A percentile compares a stretch with the other conserved stretches of the same genome.
Evolutionary conservation across 2,113 vertebrate genomes (phyloP).

Genomic region (Paradisaea rubra): DNA sequence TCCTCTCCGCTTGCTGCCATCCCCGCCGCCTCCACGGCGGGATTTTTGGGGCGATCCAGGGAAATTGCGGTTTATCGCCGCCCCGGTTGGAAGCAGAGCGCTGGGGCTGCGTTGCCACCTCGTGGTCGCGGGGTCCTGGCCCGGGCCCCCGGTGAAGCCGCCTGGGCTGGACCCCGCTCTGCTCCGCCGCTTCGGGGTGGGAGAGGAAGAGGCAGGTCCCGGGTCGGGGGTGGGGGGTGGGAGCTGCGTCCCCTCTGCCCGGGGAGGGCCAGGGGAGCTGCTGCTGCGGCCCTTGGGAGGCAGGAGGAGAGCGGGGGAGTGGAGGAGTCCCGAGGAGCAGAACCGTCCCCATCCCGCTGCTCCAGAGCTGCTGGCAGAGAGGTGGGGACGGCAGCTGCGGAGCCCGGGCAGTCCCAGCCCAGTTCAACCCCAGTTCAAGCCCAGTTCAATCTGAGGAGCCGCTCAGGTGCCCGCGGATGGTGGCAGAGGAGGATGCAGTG

Average conservation of each 20-base stretch:
- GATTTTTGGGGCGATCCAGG: background rate
- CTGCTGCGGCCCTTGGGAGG: rapidly evolving
- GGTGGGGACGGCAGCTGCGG: rapidly evolving
- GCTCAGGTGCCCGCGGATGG: too few species aligned
- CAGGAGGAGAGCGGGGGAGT: background rate
- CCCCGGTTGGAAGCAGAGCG: rapidly evolving
- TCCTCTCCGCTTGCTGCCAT: background rate
- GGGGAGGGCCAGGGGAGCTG: background rate
- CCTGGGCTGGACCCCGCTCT: rapidly evolving
- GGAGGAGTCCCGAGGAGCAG: background rate
- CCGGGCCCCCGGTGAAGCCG: rapidly evolving
- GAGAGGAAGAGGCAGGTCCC: background rate
- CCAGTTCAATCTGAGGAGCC: too few species aligned
- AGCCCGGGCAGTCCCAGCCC: rapidly evolving
- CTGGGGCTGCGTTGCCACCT: slow-evolving; percentile 2
- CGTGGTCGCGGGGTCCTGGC: background rate
- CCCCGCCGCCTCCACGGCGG: background rate
- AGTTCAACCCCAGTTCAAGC: background rate
- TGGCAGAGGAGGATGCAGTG: too few species aligned
- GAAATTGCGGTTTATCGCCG: rapidly evolving
- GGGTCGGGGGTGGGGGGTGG: too few species aligned
- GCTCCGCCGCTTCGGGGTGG: rapidly evolving
- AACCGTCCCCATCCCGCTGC: rapidly evolving
- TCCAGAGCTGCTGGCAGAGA: too few species aligned
- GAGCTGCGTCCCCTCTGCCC: rapidly evolving